phyloP scores from a whole-genome alignment of 1,140 invertebrate species.

The Mactra quadrangularis region DNA sequence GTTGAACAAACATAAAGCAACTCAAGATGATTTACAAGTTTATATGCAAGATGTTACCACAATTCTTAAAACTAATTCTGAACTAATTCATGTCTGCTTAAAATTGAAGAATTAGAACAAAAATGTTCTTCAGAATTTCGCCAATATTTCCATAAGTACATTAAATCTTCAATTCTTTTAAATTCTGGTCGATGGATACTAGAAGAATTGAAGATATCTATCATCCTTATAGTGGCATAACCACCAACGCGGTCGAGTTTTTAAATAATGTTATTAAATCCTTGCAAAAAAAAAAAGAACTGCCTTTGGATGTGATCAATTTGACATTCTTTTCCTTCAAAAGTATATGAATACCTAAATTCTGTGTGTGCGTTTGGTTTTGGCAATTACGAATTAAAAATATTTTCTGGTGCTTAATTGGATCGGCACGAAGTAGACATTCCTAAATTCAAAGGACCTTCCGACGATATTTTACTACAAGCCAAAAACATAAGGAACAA shows the following conservation, averaged over 20 bases:
- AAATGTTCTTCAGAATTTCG: background rate
- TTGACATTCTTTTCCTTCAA: no score
- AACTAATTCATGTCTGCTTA: background rate
- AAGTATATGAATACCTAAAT: no score
- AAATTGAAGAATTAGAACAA: background rate
- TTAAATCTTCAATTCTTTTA: background rate
- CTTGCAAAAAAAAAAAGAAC: background rate
- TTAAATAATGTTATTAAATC: constrained; percentile 22
- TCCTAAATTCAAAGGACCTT: no score
- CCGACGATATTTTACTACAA: no score
- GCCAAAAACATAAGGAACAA: no score
- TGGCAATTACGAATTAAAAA: no score
- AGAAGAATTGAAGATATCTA: background rate
- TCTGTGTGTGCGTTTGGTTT: no score
- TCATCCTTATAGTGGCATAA: background rate
- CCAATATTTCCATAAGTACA: background rate
- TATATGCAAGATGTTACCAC: background rate
- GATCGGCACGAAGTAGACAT: no score
- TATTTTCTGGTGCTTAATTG: no score
- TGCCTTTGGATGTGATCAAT: constrained; percentile 4
- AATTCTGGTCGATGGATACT: constrained; percentile 11
- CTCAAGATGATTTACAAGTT: background rate
- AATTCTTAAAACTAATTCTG: background rate
- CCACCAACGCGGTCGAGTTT: background rate
- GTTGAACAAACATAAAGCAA: background rate